Conservation (phyloP, 2,888 invertebrate species). For the Stenodema calcarata region DNA sequence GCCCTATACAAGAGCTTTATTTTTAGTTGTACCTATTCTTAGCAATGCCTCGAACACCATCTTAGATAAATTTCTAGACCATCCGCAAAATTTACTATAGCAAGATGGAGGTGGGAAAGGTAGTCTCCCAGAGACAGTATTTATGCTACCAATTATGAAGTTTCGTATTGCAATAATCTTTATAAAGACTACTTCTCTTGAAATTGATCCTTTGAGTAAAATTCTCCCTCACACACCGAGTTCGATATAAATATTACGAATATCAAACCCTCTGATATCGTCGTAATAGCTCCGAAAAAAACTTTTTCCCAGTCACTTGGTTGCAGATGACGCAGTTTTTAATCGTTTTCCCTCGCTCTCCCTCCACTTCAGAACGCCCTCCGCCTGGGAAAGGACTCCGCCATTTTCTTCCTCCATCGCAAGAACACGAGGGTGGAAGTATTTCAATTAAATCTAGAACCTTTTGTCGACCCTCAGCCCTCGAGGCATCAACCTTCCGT, state of each 20-base stretch:
- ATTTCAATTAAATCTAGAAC: slow-evolving; percentile 42
- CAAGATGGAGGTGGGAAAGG: no score
- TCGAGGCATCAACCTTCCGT: background rate
- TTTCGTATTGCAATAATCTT: no score
- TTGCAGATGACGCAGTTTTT: slow-evolving; percentile 36
- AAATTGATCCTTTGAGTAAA: no score
- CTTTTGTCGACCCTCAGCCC: slow-evolving; percentile 11
- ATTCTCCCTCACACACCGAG: no score
- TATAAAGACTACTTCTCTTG: no score
- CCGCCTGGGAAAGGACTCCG: background rate
- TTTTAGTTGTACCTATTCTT: no score
- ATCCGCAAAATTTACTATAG: no score
- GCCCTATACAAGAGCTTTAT: no score
- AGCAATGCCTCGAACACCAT: no score
- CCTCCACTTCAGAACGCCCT: background rate
- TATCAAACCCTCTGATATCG: background rate
- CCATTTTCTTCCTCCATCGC: slow-evolving; percentile 39
- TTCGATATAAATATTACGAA: background rate
- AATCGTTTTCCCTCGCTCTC: background rate
- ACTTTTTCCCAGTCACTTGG: background rate
- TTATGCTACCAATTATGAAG: no score
- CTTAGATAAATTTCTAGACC: no score
- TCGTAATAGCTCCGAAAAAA: background rate
- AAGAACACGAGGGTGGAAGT: slow-evolving; percentile 43
- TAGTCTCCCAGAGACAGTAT: no score